phyloP scores from a whole-genome alignment of 2,797 vertebrate species.

The Staurois parvus region DNA sequence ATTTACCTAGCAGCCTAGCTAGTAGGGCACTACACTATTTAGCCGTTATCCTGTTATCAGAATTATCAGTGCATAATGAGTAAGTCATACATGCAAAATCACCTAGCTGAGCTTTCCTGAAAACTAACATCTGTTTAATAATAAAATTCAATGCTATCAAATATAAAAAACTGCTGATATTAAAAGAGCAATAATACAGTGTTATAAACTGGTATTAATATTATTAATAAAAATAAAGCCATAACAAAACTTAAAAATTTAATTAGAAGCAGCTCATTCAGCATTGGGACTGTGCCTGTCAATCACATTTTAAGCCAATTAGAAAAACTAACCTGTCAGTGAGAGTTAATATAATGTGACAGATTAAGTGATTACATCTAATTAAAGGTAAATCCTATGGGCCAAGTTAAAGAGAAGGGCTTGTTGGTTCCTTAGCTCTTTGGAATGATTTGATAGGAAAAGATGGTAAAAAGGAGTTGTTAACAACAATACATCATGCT shows the following conservation, averaged over 20 bases:
- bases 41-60: too few species aligned
- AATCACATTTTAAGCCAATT: slow-evolving; percentile 39
- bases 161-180: too few species aligned
- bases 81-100: too few species aligned
- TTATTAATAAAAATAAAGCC: not conserved
- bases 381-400: slow-evolving; percentile 37
- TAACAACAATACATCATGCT: too few species aligned
- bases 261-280: not conserved
- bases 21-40: too few species aligned
- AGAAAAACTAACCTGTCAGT: slow-evolving; percentile 33
- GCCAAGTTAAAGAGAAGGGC: not conserved
- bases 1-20: too few species aligned
- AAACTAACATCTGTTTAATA: too few species aligned
- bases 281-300: not conserved
- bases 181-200: too few species aligned
- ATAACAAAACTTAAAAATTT: not conserved
- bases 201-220: not conserved
- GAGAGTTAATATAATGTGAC: slow-evolving; percentile 40
- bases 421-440: not conserved
- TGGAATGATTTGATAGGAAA: not conserved
- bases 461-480: not conserved
- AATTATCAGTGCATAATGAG: too few species aligned
- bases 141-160: too few species aligned
- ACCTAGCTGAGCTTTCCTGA: too few species aligned
- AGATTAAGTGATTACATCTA: slow-evolving; percentile 49